Evolutionary conservation across 2,113 vertebrate species (phyloP).

Genomic region (Chaetura pelagica): DNA sequence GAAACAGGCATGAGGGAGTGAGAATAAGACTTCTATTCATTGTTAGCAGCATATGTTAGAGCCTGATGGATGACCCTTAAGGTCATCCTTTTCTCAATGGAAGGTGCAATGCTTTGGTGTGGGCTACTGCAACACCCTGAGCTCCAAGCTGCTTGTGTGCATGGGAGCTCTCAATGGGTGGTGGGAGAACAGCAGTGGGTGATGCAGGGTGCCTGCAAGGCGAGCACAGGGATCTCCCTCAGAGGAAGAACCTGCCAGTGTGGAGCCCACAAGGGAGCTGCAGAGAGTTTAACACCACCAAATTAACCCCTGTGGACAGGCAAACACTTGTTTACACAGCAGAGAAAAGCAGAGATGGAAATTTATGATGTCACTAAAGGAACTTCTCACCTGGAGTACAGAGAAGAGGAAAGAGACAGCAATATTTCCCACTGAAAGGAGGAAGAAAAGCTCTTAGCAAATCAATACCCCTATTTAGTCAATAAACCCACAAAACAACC

Average conservation of each 20-base stretch:
- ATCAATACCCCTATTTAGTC: constrained; percentile 77
- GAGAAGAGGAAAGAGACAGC: constrained; percentile 20
- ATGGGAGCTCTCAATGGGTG: neutral
- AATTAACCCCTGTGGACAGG: constrained; percentile 76
- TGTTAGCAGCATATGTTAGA: neutral
- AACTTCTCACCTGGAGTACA: constrained; percentile 67
- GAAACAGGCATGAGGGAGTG: neutral
- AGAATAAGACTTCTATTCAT: neutral
- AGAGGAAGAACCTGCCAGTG: neutral
- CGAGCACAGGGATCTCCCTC: neutral
- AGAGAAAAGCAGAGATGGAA: constrained; percentile 71
- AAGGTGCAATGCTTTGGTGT: neutral
- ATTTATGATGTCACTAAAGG: constrained; percentile 75
- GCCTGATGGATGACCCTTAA: neutral
- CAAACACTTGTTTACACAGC: constrained; percentile 77
- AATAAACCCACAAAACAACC: constrained; percentile 73
- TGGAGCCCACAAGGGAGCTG: constrained; percentile 21
- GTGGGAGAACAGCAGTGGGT: neutral
- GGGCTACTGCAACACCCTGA: neutral
- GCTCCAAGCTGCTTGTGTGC: neutral
- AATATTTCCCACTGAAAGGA: constrained; percentile 73
- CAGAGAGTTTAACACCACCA: constrained; percentile 48
- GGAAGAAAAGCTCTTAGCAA: constrained; percentile 79
- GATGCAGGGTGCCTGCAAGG: neutral
- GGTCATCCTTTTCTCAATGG: neutral